Evolutionary conservation across 2,113 vertebrate species (phyloP).

Genomic region (Carettochelys insculpta): DNA sequence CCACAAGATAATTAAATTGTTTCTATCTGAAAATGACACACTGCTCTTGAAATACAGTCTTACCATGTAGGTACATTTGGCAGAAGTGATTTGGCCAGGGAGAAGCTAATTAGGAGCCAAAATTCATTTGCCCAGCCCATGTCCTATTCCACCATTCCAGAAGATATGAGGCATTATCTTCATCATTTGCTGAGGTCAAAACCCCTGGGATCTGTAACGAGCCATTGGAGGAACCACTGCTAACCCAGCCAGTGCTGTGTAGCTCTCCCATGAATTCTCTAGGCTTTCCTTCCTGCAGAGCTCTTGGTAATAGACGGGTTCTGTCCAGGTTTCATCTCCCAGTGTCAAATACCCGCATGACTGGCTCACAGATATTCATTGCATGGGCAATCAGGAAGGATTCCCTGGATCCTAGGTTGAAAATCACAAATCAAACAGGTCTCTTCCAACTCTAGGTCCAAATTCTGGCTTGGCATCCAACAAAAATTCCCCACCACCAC

Average conservation of each 20-base stretch:
- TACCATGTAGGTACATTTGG: accelerated
- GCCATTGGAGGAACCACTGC: not conserved
- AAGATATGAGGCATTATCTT: not conserved
- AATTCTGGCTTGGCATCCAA: not conserved
- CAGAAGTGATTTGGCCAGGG: too few species aligned
- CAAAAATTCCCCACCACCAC: accelerated
- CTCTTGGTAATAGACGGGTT: not conserved
- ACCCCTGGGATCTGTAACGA: not conserved
- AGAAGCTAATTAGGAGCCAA: too few species aligned
- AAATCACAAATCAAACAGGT: not conserved
- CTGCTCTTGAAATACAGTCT: not conserved
- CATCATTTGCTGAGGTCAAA: not conserved
- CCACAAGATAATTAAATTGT: not conserved
- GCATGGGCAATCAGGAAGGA: not conserved
- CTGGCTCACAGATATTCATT: not conserved
- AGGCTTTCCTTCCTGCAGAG: not conserved
- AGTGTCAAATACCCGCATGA: not conserved
- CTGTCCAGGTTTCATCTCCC: accelerated
- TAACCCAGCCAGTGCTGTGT: not conserved
- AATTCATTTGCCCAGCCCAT: not conserved
- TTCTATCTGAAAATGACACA: slow-evolving; percentile 5
- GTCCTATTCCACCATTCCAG: not conserved
- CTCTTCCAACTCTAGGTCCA: not conserved
- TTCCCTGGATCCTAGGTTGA: not conserved
- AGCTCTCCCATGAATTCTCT: not conserved